Conservation (phyloP, 2,113 vertebrate genomes). For the Neomonachus schauinslandi region DNA sequence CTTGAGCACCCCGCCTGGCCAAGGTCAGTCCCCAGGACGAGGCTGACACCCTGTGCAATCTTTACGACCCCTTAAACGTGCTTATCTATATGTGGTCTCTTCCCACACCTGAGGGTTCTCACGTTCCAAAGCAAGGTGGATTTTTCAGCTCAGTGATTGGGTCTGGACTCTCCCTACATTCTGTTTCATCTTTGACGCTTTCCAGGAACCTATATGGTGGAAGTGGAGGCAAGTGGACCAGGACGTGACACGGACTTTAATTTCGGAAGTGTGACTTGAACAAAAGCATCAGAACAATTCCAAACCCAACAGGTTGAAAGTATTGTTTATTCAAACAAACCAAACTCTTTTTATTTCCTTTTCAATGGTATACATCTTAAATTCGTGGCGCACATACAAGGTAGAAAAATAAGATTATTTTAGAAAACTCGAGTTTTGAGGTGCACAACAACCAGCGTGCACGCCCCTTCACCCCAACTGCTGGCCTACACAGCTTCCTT, state of each 20-base stretch:
- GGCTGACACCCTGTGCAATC: background rate
- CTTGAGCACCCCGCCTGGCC: fast-evolving
- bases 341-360: slow-evolving; percentile 65
- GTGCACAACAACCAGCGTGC: background rate
- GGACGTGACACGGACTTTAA: fast-evolving
- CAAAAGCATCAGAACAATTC: background rate
- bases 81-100: fast-evolving
- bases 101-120: background rate
- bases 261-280: background rate
- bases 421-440: slow-evolving; percentile 71
- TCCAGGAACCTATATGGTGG: fast-evolving
- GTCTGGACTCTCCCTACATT: background rate
- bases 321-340: slow-evolving; percentile 81
- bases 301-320: slow-evolving; percentile 65
- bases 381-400: slow-evolving; percentile 60
- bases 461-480: background rate
- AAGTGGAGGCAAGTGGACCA: fast-evolving
- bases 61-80: fast-evolving
- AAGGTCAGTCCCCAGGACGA: background rate
- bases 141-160: background rate
- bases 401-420: slow-evolving; percentile 76
- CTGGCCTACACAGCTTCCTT: slow-evolving; percentile 23
- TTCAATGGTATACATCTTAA: slow-evolving; percentile 64
- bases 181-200: background rate
- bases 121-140: background rate